A percentile compares a stretch with the other conserved stretches of the same genome.
phyloP scores from a whole-genome alignment of 2,888 invertebrate species.

The Aporophyla lueneburgensis region DNA sequence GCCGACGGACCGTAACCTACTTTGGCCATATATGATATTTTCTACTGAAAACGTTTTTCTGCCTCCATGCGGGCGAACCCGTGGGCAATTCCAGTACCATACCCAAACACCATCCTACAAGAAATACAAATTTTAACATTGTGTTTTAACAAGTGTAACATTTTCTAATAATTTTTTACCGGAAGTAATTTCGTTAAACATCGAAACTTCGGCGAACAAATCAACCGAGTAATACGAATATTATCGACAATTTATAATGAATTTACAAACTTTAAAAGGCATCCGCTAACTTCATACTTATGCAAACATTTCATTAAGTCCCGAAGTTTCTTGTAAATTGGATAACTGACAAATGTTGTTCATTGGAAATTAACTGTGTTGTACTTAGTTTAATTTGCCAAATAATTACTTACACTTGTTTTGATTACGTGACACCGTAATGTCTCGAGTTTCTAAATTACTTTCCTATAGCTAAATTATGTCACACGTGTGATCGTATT shows the following conservation, averaged over 20 bases:
- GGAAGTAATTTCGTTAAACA: slow-evolving; percentile 26
- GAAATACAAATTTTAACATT: too few relatives aligned
- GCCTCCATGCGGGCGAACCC: too few relatives aligned
- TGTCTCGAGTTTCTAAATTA: neutral
- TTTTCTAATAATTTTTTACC: slow-evolving; percentile 9
- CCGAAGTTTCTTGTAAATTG: slow-evolving; percentile 29
- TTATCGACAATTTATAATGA: slow-evolving; percentile 51
- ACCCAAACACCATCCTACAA: neutral
- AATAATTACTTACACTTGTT: slow-evolving; percentile 28
- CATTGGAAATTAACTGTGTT: slow-evolving; percentile 28
- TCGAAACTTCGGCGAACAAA: slow-evolving; percentile 22
- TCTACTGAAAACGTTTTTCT: neutral
- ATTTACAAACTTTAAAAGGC: slow-evolving; percentile 53
- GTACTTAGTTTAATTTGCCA: slow-evolving; percentile 12
- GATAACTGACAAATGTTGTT: slow-evolving; percentile 46
- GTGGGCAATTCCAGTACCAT: neutral
- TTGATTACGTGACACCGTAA: neutral
- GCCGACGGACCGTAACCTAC: neutral
- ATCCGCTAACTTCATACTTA: slow-evolving; percentile 30
- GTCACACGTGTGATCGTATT: neutral
- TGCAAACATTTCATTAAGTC: slow-evolving; percentile 16
- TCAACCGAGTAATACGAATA: slow-evolving; percentile 40
- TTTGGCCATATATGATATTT: neutral
- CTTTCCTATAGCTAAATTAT: neutral
- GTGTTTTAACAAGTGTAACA: too few relatives aligned